Base-by-base conservation (phyloP, 2,797 vertebrate genomes). In the Pseudomugil gertrudae region DNA sequence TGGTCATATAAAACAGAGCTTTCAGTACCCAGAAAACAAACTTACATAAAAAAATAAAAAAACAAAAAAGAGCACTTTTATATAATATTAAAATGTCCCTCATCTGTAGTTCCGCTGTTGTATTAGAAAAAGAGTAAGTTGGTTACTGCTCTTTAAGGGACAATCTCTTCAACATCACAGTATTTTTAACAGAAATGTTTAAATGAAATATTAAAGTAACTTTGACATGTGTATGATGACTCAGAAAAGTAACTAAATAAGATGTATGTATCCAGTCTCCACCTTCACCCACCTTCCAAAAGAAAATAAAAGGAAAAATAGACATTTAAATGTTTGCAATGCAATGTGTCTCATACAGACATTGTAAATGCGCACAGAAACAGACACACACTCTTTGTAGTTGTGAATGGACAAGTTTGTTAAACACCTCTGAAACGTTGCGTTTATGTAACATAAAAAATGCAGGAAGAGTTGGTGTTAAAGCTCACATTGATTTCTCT, bases 391-490 rank as follows among this genome's bases (percentile, higher is more conserved):
- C 83, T 81, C 74, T 53, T 27, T 67, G 68, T 29, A 68, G 45
- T 69, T 63, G 77, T 40, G 69, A 65, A 87, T 65, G 71, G 80
- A 81, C 76, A 60, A 8, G 51, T 52, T 57, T 72, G 76, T 78
- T 77, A 55, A 87, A 84, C 74, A 76, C 68, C 62, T 66, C 1
- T 30, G 36, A 32, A 56, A 58, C 78, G 61, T 29, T 33, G 4
- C 33, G 66, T 59, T 51, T 19, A 3, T n/a, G 38, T 45, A 62
- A 59, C n/a, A 2, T 30, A 75, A 84, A 63, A 56, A 81, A 56
- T 74, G 66, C 32, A 57, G 57, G 43, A 76, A 77, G 52, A 63
- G 30, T 7, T 36, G 33, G 36, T 48, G 69, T 78, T 81, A 68
- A 63, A 74, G 66, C 33, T 24, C 11, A 11, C 75, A 79, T 75